phyloP scores from a whole-genome alignment of 1,140 invertebrate genomes.

The Hydropsyche tenuis region DNA sequence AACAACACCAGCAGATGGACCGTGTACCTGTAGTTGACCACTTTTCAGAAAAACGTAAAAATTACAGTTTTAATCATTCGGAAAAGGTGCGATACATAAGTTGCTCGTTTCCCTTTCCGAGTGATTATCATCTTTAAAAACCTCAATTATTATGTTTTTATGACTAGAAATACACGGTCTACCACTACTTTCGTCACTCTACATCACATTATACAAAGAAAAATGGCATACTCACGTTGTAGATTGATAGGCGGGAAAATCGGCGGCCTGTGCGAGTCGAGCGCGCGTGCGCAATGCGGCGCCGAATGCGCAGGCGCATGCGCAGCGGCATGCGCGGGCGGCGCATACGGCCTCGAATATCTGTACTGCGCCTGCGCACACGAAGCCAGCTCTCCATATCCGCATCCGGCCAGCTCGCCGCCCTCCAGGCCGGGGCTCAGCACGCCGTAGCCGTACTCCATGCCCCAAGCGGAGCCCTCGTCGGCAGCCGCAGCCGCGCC shows the following conservation, averaged over 20 bases:
- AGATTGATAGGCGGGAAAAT: slow-evolving; percentile 63
- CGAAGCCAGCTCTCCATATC: slow-evolving; percentile 83
- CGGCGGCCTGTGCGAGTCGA: slow-evolving; percentile 56
- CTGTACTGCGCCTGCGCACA: slow-evolving; percentile 86
- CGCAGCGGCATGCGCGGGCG: slow-evolving; percentile 63
- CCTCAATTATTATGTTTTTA: too few relatives aligned
- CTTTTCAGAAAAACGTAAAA: too few relatives aligned
- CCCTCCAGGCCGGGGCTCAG: slow-evolving; percentile 54
- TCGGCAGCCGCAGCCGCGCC: slow-evolving; percentile 43
- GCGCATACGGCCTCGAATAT: slow-evolving; percentile 69
- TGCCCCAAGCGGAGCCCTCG: slow-evolving; percentile 45
- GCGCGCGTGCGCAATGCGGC: slow-evolving; percentile 59
- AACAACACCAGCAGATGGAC: too few relatives aligned
- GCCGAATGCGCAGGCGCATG: slow-evolving; percentile 60
- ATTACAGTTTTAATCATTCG: too few relatives aligned
- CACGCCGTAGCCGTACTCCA: slow-evolving; percentile 61
- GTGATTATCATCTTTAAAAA: too few relatives aligned
- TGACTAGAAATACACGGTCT: too few relatives aligned
- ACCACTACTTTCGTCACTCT: too few relatives aligned
- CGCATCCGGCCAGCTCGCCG: slow-evolving; percentile 63
- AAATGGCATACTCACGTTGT: slow-evolving; percentile 63
- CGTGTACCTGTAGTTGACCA: too few relatives aligned
- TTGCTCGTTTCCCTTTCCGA: too few relatives aligned
- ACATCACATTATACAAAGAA: too few relatives aligned
- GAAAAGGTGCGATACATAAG: too few relatives aligned